These are phyloP conservation scores for Drosophila kepulauana DNA, from an alignment of 1,140 invertebrate genomes.

Conservation along the genomic window DNA sequence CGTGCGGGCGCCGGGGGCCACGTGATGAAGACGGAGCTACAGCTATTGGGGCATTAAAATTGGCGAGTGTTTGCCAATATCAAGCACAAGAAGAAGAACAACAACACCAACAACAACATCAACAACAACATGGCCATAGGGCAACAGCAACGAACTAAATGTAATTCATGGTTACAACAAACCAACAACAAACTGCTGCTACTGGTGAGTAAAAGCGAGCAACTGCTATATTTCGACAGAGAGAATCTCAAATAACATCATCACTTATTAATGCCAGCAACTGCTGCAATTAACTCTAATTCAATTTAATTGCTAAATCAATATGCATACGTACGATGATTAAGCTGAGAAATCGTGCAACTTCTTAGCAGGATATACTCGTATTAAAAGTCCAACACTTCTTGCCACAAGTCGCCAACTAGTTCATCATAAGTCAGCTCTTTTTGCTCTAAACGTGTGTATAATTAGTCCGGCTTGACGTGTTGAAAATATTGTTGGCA, in stretches of 20 bases:
- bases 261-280: background rate
- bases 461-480: conserved; percentile 66
- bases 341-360: background rate
- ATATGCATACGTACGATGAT: background rate
- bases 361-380: background rate
- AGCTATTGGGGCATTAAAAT: conserved; percentile 33
- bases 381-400: background rate
- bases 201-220: conserved; percentile 71
- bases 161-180: conserved; percentile 71
- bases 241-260: background rate
- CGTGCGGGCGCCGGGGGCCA: conserved; percentile 40
- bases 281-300: background rate
- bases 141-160: conserved; percentile 64
- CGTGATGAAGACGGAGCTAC: conserved; percentile 44
- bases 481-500: conserved; percentile 74
- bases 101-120: conserved; percentile 55
- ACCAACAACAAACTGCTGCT: conserved; percentile 67
- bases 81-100: conserved; percentile 40
- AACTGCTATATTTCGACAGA: background rate
- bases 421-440: background rate
- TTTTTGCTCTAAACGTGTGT: conserved; percentile 44
- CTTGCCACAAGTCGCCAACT: background rate
- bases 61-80: conserved; percentile 46
- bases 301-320: conserved; percentile 6
- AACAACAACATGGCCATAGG: conserved; percentile 78